These are phyloP conservation scores for Passerina amoena DNA, from an alignment of 2,113 vertebrate species.

Conservation along the genomic window DNA sequence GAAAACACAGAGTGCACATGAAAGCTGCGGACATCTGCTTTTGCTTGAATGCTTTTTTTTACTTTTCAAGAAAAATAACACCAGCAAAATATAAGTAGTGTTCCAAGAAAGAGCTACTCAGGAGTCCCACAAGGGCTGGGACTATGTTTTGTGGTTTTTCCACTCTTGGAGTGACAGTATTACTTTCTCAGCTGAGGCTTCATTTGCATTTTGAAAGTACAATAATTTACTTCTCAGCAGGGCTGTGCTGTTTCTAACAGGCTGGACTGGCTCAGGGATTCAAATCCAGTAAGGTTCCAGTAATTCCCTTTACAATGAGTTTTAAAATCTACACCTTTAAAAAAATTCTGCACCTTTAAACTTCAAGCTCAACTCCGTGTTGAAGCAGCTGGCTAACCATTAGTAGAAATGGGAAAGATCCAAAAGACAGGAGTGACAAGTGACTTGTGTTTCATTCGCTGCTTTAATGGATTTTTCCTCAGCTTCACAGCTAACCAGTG, in stretches of 20 bases:
- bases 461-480: slow-evolving; percentile 3
- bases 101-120: slow-evolving; percentile 9
- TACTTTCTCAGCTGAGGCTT: neutral
- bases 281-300: neutral
- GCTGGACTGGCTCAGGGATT: neutral
- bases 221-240: neutral
- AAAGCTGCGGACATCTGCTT: neutral
- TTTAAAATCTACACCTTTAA: neutral
- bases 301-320: neutral
- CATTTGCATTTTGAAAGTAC: slow-evolving; percentile 7
- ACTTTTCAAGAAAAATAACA: slow-evolving; percentile 31
- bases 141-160: slow-evolving; percentile 13
- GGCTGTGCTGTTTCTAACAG: neutral
- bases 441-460: neutral
- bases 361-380: neutral
- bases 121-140: neutral
- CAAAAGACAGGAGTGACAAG: neutral
- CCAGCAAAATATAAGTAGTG: neutral
- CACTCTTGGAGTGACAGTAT: neutral
- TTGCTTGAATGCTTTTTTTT: neutral
- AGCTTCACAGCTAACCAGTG: neutral
- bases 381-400: neutral
- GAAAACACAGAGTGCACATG: neutral
- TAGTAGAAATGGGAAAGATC: neutral
- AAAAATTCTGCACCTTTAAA: neutral